These are phyloP conservation scores for Eonycteris spelaea DNA, from an alignment of 2,113 vertebrate species.

Conservation along the genomic window DNA sequence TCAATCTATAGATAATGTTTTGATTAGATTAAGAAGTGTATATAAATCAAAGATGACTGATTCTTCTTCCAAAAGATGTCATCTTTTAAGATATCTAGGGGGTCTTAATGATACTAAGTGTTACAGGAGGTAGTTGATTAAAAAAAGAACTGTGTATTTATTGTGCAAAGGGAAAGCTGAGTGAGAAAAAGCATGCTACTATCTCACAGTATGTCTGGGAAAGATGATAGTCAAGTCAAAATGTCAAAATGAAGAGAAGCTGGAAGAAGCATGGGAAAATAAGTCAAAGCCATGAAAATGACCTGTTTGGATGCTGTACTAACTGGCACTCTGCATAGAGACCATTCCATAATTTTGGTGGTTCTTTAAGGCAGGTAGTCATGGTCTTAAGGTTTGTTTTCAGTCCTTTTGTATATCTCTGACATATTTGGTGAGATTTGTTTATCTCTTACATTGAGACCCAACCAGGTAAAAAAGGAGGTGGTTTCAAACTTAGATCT, in stretches of 20 bases:
- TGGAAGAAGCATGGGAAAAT: background rate
- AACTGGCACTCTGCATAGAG: background rate
- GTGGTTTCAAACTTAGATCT: background rate
- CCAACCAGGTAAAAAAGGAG: background rate
- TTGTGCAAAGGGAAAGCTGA: background rate
- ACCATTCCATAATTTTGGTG: background rate
- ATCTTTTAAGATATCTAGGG: background rate
- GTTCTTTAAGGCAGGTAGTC: background rate
- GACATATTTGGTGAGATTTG: background rate
- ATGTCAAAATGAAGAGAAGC: background rate
- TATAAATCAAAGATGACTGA: background rate
- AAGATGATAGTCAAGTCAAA: background rate
- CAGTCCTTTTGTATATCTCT: background rate
- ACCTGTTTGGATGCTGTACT: background rate
- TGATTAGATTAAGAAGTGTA: background rate
- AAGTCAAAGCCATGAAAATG: background rate
- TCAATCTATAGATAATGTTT: background rate
- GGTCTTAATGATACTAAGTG: background rate
- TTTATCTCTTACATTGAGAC: background rate
- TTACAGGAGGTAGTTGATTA: background rate
- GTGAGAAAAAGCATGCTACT: background rate
- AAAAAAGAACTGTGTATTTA: background rate
- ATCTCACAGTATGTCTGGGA: background rate
- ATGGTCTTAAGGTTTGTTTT: background rate
- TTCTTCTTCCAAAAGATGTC: background rate